A percentile compares a stretch with the other conserved stretches of the same genome.
phyloP scores from a whole-genome alignment of 2,113 vertebrate species.

The Hymenochirus boettgeri region DNA sequence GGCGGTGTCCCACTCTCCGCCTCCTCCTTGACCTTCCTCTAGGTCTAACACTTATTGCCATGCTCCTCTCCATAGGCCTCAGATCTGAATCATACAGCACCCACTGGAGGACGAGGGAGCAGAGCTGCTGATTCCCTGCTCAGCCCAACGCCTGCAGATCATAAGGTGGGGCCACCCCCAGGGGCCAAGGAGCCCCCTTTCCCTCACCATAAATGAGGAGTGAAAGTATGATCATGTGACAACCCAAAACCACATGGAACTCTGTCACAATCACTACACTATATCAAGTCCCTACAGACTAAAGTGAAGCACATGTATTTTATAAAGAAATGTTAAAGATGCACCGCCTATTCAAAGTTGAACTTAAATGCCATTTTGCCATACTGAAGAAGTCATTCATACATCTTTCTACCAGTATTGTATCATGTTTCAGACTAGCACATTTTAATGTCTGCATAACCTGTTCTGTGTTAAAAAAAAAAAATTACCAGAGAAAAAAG shows the following conservation, averaged over 20 bases:
- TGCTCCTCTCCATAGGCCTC: constrained; percentile 69
- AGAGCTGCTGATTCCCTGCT: constrained; percentile 78
- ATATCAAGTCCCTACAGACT: no score
- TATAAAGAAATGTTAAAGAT: no score
- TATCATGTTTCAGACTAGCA: no score
- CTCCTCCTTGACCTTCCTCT: constrained; percentile 29
- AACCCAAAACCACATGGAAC: neutral
- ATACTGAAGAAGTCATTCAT: no score
- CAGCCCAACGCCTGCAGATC: constrained; percentile 77
- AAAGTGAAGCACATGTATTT: no score
- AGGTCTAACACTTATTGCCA: constrained; percentile 59
- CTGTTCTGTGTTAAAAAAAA: no score
- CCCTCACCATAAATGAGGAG: constrained; percentile 14
- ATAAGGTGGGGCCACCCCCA: constrained; percentile 81
- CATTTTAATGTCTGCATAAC: no score
- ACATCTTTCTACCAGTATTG: no score
- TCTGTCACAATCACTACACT: neutral
- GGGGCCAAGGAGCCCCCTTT: constrained; percentile 44
- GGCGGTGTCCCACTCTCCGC: constrained; percentile 15
- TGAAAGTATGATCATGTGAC: constrained; percentile 10
- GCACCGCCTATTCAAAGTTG: no score
- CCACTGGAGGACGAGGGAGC: constrained; percentile 85
- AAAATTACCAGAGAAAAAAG: no score
- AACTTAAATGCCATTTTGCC: no score
- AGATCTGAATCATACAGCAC: constrained; percentile 67